Evolutionary conservation across 2,888 invertebrate species (phyloP).

Genomic region (Agriopis leucophaearia): DNA sequence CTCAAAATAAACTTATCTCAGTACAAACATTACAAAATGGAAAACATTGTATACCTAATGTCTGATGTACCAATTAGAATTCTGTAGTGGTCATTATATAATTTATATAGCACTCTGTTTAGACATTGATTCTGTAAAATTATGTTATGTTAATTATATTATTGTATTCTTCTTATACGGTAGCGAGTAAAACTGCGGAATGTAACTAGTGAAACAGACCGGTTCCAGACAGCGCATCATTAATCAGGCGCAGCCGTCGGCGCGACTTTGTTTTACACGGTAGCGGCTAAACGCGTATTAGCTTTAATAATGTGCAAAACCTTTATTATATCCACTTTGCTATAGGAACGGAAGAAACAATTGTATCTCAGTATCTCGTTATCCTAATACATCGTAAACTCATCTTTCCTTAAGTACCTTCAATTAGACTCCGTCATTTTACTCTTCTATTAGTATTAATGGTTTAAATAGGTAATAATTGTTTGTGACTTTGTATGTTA

Average conservation of each 20-base stretch:
- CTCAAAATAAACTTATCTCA: neutral
- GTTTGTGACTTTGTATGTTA: no score
- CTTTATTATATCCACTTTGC: slow-evolving; percentile 1
- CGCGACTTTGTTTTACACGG: slow-evolving; percentile 52
- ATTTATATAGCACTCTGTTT: no score
- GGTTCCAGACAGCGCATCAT: slow-evolving; percentile 37
- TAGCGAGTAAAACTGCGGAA: neutral
- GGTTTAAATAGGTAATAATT: no score
- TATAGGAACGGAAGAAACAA: neutral
- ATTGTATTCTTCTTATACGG: neutral
- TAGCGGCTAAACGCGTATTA: slow-evolving; percentile 44
- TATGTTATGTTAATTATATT: no score
- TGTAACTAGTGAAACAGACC: neutral
- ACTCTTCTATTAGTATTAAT: no score
- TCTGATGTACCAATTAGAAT: no score
- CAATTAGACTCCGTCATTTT: no score
- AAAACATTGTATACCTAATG: no score
- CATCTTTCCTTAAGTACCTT: no score
- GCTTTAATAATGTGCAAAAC: slow-evolving; percentile 21
- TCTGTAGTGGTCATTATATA: no score
- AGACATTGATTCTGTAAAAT: no score
- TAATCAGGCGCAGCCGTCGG: slow-evolving; percentile 49
- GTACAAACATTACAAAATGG: neutral
- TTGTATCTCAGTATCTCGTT: neutral
- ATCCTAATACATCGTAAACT: no score